Percentiles rank a stretch among this genome's conserved stretches.
Evolutionary conservation across 2,888 invertebrate species (phyloP).

Genomic region (Diachrysia chrysitis): DNA sequence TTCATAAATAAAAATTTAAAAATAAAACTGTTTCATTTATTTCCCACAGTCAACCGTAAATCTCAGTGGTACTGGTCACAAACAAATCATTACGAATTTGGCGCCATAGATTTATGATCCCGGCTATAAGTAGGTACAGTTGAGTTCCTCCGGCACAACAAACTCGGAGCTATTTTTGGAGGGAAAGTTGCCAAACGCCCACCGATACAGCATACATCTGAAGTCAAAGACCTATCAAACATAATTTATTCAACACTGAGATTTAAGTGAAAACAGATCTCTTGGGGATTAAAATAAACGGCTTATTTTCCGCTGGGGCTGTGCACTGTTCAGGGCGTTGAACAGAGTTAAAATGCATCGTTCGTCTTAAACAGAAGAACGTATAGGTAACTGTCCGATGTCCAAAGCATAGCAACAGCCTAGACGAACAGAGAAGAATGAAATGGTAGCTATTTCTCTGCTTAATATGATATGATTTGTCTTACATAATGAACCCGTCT

Average conservation of each 20-base stretch:
- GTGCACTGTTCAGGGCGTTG: not conserved
- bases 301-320: not conserved
- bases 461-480: not conserved
- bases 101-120: conserved; percentile 41
- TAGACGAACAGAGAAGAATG: not conserved
- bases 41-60: not conserved
- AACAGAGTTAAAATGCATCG: not conserved
- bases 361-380: too few relatives aligned
- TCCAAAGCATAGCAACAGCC: too few relatives aligned
- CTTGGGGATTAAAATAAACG: conserved; percentile 45
- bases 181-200: conserved; percentile 57
- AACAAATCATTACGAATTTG: conserved; percentile 17
- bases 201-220: conserved; percentile 23
- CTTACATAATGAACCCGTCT: too few relatives aligned
- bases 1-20: too few relatives aligned
- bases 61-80: too few relatives aligned
- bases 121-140: conserved; percentile 25
- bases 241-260: conserved; percentile 23
- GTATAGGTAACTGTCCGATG: too few relatives aligned
- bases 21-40: not conserved
- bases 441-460: too few relatives aligned
- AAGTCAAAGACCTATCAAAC: conserved; percentile 60
- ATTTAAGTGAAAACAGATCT: conserved; percentile 36
- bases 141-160: conserved; percentile 30
- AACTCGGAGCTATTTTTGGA: conserved; percentile 55